phyloP scores from a whole-genome alignment of 2,888 invertebrate genomes.

The Lamellibrachia satsuma region DNA sequence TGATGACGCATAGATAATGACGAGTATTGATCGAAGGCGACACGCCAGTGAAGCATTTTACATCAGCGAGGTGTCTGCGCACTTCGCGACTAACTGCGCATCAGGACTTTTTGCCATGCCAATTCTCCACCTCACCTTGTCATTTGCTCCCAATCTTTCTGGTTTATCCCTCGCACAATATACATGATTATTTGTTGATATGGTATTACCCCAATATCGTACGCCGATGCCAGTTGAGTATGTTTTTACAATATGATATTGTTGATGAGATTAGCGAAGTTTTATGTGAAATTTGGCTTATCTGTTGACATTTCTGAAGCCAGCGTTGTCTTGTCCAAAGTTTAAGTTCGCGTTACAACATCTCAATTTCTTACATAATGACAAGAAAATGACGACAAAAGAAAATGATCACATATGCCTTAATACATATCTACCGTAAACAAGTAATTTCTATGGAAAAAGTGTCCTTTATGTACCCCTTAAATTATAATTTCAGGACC shows the following conservation, averaged over 20 bases:
- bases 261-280: no score
- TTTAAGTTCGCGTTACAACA: no score
- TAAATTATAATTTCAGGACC: no score
- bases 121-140: not conserved
- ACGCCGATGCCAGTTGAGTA: not conserved
- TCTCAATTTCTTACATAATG: no score
- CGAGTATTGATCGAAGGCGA: not conserved
- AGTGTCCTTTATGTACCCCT: no score
- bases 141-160: not conserved
- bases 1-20: slow-evolving; percentile 1
- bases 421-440: no score
- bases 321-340: no score
- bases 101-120: not conserved
- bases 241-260: not conserved
- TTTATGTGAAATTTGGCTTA: no score
- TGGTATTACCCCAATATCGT: not conserved
- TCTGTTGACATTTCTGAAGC: no score
- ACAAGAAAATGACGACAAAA: no score
- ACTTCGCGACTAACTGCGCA: not conserved
- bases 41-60: not conserved
- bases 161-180: not conserved
- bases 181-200: not conserved
- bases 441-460: no score
- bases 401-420: no score
- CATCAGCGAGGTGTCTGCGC: not conserved